These are phyloP conservation scores for Glossophaga mutica DNA, from an alignment of 2,797 vertebrate genomes.

Conservation along the genomic window DNA sequence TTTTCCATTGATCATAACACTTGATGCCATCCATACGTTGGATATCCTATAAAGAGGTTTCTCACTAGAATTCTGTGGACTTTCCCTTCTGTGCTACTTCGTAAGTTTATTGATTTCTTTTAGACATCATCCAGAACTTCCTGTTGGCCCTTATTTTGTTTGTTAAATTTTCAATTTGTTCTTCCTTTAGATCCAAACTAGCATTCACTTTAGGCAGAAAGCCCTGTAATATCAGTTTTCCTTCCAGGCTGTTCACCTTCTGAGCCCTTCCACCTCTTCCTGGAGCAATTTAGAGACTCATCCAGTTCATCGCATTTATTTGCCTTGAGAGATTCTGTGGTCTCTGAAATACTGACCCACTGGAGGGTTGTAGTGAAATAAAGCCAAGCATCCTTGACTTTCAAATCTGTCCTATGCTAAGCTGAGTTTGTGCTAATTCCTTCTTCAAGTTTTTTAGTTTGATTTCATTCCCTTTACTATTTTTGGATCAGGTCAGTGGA, in stretches of 20 bases:
- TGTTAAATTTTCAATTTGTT: background rate
- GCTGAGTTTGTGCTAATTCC: constrained; percentile 90
- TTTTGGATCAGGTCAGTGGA: constrained; percentile 89
- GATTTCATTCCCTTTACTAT: constrained; percentile 89
- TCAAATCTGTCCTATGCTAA: constrained; percentile 89
- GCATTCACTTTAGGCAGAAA: background rate
- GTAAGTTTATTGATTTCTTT: background rate
- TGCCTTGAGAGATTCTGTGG: background rate
- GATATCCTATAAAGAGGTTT: background rate
- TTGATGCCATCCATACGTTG: background rate
- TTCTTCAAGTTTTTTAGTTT: constrained; percentile 86
- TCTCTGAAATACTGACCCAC: background rate
- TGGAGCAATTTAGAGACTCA: background rate
- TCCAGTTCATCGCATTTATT: background rate
- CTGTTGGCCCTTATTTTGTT: background rate
- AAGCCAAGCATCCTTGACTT: constrained; percentile 81
- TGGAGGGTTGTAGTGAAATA: background rate
- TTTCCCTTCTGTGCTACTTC: background rate
- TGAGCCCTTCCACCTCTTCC: background rate
- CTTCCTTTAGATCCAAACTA: background rate
- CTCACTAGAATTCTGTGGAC: background rate
- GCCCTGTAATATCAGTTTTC: background rate
- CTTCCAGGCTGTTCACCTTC: background rate
- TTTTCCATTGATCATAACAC: background rate
- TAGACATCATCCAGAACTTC: background rate